A percentile compares a stretch with the other conserved stretches of the same genome.
Evolutionary conservation across 2,888 invertebrate species (phyloP).

Genomic region (Taenaris catops): DNA sequence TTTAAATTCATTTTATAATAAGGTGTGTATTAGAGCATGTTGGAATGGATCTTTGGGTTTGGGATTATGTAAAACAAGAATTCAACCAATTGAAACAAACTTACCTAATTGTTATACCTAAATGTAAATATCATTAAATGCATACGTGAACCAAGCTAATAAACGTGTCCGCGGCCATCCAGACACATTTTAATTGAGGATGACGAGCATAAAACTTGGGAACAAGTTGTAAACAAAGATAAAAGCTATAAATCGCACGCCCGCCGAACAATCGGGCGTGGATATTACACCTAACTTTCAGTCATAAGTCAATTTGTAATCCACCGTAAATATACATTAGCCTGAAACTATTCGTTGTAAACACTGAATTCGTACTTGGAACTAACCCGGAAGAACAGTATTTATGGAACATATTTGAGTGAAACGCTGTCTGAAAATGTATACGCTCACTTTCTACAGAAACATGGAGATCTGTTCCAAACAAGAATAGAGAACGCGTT

Average conservation of each 20-base stretch:
- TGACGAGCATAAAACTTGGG: conserved; percentile 60
- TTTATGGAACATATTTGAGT: conserved; percentile 54
- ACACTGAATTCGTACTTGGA: conserved; percentile 49
- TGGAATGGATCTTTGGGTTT: too few species aligned
- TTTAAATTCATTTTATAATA: too few species aligned
- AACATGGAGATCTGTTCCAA: conserved; percentile 35
- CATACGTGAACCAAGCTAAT: conserved; percentile 16
- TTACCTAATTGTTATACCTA: conserved; percentile 14
- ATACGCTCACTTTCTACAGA: conserved; percentile 44
- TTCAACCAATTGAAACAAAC: conserved; percentile 4
- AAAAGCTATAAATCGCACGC: conserved; percentile 45
- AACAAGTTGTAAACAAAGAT: conserved; percentile 70
- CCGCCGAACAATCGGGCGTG: conserved; percentile 34
- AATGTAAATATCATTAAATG: conserved; percentile 4
- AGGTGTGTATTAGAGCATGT: too few species aligned
- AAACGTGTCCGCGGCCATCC: conserved; percentile 10
- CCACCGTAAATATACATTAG: conserved; percentile 20
- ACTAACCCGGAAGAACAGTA: conserved; percentile 50
- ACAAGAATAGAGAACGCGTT: conserved; percentile 40
- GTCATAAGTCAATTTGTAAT: conserved; percentile 33
- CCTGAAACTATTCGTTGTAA: conserved; percentile 27
- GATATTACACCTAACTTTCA: conserved; percentile 28
- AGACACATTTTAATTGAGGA: conserved; percentile 47
- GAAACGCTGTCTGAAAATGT: conserved; percentile 47
- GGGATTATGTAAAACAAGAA: too few species aligned